Evolutionary conservation across 2,888 invertebrate species (phyloP), one percentile per base, ranked within the genome.

Genomic region (Morpho helenor): DNA sequence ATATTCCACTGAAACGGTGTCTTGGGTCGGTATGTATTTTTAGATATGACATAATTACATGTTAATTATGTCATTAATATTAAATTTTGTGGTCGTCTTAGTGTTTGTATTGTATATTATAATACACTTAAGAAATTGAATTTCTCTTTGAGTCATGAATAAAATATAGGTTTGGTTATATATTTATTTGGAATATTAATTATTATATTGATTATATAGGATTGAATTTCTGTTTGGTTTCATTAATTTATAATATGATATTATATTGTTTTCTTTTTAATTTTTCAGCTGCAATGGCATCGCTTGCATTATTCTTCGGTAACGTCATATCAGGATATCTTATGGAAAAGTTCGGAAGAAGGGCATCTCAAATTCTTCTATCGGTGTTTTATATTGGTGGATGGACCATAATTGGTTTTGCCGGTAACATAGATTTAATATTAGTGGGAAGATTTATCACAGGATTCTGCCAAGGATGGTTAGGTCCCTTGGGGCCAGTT

Each of bases 271-370:
- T 22, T 54, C 7, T 39, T 23, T 42, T 52, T 41, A 59, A 61
- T 58, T 63, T 92, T 87, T 64, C 90, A 92, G 94, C 94, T 22
- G 92, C 93, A 0, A 92, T 93, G 70, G 91, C 93, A 31, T 91
- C 93, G 0, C 72, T 94, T 39, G 92, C 93, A 0, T 87, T 94
- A 78, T 86, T 93, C 47, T 84, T 92, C 54, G 94, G 94, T 49
- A 93, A 93, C 76, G 71, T 93, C 59, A 72, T 93, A 53, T 91
- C 93, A 0, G 93, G 94, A 44, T 79, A 92, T 56, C 70, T 93
- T 42, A 93, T 93, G 91, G 93, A 94, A 66, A 85, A 80, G 65
- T 79, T 91, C 56, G 94, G 94, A 50, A 85, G 94, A 68, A 90
- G 91, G 69, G 75, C 75, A 10, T 90, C 92, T 5, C 91, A 92